Evolutionary conservation across 2,113 vertebrate genomes (phyloP), one percentile per base, ranked within the genome.

Genomic region (Nycticebus coucang): DNA sequence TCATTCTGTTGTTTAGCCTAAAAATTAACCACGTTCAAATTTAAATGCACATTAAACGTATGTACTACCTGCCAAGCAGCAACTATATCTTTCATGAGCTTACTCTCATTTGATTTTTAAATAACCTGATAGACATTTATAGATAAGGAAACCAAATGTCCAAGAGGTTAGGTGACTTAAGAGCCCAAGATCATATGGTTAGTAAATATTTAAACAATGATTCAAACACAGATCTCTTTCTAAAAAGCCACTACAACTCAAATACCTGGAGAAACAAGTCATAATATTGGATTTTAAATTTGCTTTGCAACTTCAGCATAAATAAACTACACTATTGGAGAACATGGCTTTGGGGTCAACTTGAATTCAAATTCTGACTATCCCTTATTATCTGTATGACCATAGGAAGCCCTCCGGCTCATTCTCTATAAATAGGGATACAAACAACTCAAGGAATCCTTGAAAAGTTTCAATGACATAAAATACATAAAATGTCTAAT

Each of bases 401-500:
- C 41, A 10, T 11, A 93, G 62, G 45, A 77, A 94, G 59, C 41
- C 53, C 28, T 83, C 59, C 60, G 75, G 59, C 83, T 92, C n/a
- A 71, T 35, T 87, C 30, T 92, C n/a, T 92, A 11, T 90, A 84
- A 88, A 91, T 0, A 91, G 62, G 41, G 19, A 71, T 55, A 87
- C 55, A 18, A 96, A 21, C 19, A 94, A 79, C 30, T 82, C 30
- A 83, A 86, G 7, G 45, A 92, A 83, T 88, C 45, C 68, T 8
- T 95, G 22, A 74, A 19, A 78, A 28, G 24, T 85, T 91, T 75
- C 92, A 87, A 84, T 80, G 66, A 77, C 55, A 90, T 66, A 85
- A 94, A 95, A 83, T 71, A 80, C 12, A 19, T 89, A 95, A 96
- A 95, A 94, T 93, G 57, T 15, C 81, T 92, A 85, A 90, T 72